These are phyloP conservation scores for Gallinago media DNA, from an alignment of 2,113 vertebrate genomes.

Conservation along the genomic window DNA sequence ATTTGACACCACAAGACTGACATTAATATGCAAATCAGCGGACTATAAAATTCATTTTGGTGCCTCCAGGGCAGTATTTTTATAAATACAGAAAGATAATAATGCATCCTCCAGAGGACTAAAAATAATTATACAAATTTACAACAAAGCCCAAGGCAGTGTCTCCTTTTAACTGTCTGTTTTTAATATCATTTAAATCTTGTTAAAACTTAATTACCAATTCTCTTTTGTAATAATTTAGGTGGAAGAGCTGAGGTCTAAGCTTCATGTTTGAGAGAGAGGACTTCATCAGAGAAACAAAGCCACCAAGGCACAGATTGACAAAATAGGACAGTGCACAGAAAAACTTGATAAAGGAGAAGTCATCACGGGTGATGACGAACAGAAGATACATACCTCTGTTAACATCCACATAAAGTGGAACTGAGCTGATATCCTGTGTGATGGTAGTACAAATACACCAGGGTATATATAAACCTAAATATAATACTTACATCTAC, in stretches of 20 bases:
- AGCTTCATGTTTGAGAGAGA: slow-evolving; percentile 85
- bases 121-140: slow-evolving; percentile 86
- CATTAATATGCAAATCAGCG: slow-evolving; percentile 80
- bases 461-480: neutral
- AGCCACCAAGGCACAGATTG: slow-evolving; percentile 76
- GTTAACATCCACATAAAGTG: neutral
- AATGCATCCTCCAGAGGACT: slow-evolving; percentile 81
- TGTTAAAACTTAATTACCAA: slow-evolving; percentile 87
- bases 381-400: slow-evolving; percentile 55
- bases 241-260: slow-evolving; percentile 90
- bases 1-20: slow-evolving; percentile 65
- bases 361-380: slow-evolving; percentile 68
- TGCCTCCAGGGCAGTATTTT: slow-evolving; percentile 82
- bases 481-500: neutral
- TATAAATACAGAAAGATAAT: slow-evolving; percentile 87
- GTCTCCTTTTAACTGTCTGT: slow-evolving; percentile 82
- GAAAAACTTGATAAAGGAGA: slow-evolving; percentile 78
- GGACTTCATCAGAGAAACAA: slow-evolving; percentile 88
- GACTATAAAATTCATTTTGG: slow-evolving; percentile 80
- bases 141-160: slow-evolving; percentile 83
- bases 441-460: neutral
- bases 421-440: neutral
- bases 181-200: slow-evolving; percentile 87
- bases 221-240: slow-evolving; percentile 82
- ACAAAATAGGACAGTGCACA: slow-evolving; percentile 77